A percentile compares a stretch with the other conserved stretches of the same genome.
phyloP scores from a whole-genome alignment of 2,888 invertebrate genomes.

The Parnassius glacialis region DNA sequence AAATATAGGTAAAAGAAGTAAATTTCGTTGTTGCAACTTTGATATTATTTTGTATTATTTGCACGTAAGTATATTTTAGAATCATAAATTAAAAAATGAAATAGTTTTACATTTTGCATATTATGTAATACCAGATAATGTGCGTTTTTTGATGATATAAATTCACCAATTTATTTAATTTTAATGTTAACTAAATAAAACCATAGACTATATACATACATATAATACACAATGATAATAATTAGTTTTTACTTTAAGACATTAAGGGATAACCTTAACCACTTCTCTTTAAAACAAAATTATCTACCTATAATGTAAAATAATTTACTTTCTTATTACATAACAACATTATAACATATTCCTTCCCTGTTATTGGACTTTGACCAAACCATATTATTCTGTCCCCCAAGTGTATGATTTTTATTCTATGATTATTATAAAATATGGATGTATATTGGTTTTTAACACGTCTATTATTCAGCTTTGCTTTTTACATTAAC shows the following conservation, averaged over 20 bases:
- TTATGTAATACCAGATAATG: constrained; percentile 10
- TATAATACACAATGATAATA: too few species aligned
- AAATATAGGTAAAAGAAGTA: not conserved
- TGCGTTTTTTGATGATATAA: constrained; percentile 20
- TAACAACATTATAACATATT: constrained; percentile 49
- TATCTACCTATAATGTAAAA: constrained; percentile 51
- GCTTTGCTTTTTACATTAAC: not conserved
- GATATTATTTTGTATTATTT: too few species aligned
- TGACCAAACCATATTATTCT: constrained; percentile 47
- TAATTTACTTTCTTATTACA: constrained; percentile 49
- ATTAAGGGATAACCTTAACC: constrained; percentile 22
- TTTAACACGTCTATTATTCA: not conserved
- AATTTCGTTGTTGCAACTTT: too few species aligned
- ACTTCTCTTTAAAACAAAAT: constrained; percentile 41
- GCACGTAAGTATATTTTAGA: not conserved
- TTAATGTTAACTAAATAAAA: not conserved
- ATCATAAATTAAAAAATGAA: not conserved
- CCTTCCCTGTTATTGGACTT: constrained; percentile 48
- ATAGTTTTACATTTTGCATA: not conserved
- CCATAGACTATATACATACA: not conserved
- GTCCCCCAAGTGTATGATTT: constrained; percentile 6
- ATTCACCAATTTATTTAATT: constrained; percentile 10
- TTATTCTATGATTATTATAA: not conserved
- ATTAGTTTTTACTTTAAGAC: not conserved
- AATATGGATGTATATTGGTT: not conserved